Conservation (phyloP, 1,140 invertebrate species). For the Cepaea nemoralis region DNA sequence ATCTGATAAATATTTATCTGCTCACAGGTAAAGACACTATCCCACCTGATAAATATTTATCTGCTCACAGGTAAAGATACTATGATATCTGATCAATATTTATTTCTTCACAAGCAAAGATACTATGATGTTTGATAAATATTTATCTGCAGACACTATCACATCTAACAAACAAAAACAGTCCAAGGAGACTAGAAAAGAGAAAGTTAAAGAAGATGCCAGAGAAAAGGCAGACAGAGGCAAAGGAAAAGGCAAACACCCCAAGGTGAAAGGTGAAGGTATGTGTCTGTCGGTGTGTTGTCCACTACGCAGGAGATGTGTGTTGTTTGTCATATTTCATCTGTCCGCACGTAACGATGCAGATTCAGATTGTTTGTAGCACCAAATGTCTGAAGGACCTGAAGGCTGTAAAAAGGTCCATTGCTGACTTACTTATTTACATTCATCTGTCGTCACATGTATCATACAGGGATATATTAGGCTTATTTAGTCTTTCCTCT, state of each 20-base stretch:
- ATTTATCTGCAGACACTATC: background rate
- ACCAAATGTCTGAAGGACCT: too few relatives aligned
- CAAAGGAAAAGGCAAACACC: slow-evolving; percentile 41
- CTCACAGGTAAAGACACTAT: too few relatives aligned
- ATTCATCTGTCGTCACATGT: too few relatives aligned
- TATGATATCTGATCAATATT: background rate
- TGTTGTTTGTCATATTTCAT: background rate
- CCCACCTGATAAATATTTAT: background rate
- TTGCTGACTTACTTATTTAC: too few relatives aligned
- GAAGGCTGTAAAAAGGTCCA: too few relatives aligned
- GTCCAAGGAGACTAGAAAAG: background rate
- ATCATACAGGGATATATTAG: too few relatives aligned
- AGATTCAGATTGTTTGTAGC: too few relatives aligned
- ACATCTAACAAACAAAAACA: background rate
- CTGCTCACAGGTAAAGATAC: background rate
- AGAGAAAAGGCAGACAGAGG: slow-evolving; percentile 47
- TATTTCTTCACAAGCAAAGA: background rate
- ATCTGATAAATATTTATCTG: background rate
- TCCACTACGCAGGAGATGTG: background rate
- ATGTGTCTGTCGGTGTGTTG: too few relatives aligned
- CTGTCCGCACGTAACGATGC: too few relatives aligned
- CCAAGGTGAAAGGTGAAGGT: slow-evolving; percentile 35
- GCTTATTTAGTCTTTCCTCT: too few relatives aligned
- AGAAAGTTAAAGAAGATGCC: slow-evolving; percentile 28
- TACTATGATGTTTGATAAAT: too few relatives aligned